Base-by-base conservation (phyloP, 2,888 invertebrate species). In the Platerodrilus igneus region DNA sequence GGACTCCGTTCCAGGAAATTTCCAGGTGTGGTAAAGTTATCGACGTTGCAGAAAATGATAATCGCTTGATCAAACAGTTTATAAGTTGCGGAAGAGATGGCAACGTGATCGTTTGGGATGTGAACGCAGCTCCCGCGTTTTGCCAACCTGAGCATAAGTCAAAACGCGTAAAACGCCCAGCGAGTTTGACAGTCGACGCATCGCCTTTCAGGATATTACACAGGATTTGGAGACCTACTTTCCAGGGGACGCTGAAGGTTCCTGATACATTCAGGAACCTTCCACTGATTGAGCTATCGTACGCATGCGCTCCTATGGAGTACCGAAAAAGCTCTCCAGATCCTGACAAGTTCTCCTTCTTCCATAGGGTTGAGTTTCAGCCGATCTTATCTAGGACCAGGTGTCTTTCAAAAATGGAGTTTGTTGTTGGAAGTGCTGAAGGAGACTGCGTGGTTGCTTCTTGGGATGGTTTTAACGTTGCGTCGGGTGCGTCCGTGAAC, bases 391-490 rank as follows among this genome's bases (percentile, higher is more conserved):
- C 18, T 14, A 28, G 28, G 16, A 32, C 37, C 16, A 25, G 28
- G n/a, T 6, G 30, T 2, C 21, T 23, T 1, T 19, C 34, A 8
- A 21, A 26, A 11, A n/a, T 25, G 2, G 48, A 50, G 29, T 36
- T 65, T 7, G 56, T 57, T 55, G 36, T 55, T 7, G 62, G 62
- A 2, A 58, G 60, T 4, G 43, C 47, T 6, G 51, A 55, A 16
- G 69, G 67, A 2, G 59, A 64, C 23, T 41, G 67, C 6, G 11
- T 59, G 0, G 41, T 57, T 0, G 57, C 27, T 37, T 63, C 71
- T 0, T 86, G 83, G 83, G 78, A 81, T 53, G 86, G 86, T 9
- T 77, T 76, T 53, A 78, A 81, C 34, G 77, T 78, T 18, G 47
- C 49, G 44, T 72, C 81, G 10, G 81, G 78, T 0, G 72, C 75